Evolutionary conservation across 1,140 invertebrate genomes (phyloP), one percentile per base, ranked within the genome.

Genomic region (Drosophila subobscura): DNA sequence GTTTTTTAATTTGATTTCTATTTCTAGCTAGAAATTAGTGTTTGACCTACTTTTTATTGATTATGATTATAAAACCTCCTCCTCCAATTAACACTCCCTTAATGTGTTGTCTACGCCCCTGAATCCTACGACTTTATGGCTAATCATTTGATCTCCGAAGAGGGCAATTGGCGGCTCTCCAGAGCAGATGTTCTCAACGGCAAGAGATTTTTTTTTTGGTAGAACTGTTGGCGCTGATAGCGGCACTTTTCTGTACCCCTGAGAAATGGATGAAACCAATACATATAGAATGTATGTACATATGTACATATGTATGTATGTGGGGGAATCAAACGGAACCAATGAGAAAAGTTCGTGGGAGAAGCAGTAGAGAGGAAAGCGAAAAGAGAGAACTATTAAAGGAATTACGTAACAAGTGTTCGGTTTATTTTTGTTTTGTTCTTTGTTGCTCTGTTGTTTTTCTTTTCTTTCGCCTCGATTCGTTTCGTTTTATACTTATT

Each of bases 371-470:
- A 37, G 33, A 37, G 10, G 1, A 37, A 8, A 37, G 33, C 33
- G 4, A 37, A 37, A 37, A 37, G 10, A 37, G 29, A 10, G 45
- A 66, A 67, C 72, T 67, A 75, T 75, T 75, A 77, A 71, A 63
- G 59, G 25, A 59, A 73, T 85, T 85, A 72, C 78, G 75, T 88
- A 88, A 85, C 65, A 77, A 67, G 45, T 65, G 66, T 88, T 57
- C 33, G 27, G 54, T 77, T 70, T 77, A 68, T 76, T 77, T 72
- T 79, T 79, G 55, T 79, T 83, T 79, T 52, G 57, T 53, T 65
- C 63, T 64, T 59, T 56, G 53, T 67, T 64, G 51, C 63, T 53
- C 71, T 70, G 33, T 37, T 37, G 33, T 37, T 37, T 37, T 37
- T 37, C 33, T 37, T 37, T 37, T 12, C 10, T 37, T 37, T 37